Evolutionary conservation across 2,797 vertebrate genomes (phyloP), one percentile per base, ranked within the genome.

Genomic region (Saguinus oedipus): DNA sequence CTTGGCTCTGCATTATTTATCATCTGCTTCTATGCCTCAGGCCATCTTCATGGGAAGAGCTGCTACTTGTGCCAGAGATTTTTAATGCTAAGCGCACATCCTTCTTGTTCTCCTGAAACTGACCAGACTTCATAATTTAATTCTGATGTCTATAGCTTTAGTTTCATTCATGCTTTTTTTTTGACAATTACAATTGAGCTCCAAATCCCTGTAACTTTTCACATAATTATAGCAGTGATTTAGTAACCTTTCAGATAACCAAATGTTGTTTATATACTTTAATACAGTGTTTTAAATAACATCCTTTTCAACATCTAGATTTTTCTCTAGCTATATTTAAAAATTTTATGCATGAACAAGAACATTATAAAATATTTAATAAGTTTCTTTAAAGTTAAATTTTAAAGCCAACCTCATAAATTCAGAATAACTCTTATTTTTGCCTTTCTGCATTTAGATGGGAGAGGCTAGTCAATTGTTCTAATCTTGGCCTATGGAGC

Each of bases 351-450:
- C 48, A 46, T 81, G 90, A 93, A 48, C 1, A 59, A 68, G 88
- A 92, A 91, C 30, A 93, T 42, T 86, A 82, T 96, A 86, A 97
- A 97, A 94, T 72, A 96, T 97, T 96, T 93, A 97, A 93, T 87
- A 93, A 80, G 59, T 8, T 88, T 97, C 93, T 95, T 92, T 93
- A 97, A 95, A 97, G 82, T 95, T 96, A 94, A 95, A 92, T 79
- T 68, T 97, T 94, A 97, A 97, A 96, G 44, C 48, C 81, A 96
- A 88, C 19, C 88, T 97, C 46, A 97, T 95, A 93, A 93, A 97
- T 97, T 88, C 90, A 96, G 81, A 95, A 95, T 88, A 64, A 55
- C 15, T 19, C 5, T 95, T 55, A 50, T 93, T 95, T 95, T 86
- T 88, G 79, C n/a, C 80, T 90, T 84, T 88, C 72, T 87, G 17